Percentiles rank a stretch among this genome's conserved stretches.
These are phyloP conservation scores for Drosophila eugracilis DNA, from an alignment of 1,140 invertebrate genomes.

Conservation along the genomic window DNA sequence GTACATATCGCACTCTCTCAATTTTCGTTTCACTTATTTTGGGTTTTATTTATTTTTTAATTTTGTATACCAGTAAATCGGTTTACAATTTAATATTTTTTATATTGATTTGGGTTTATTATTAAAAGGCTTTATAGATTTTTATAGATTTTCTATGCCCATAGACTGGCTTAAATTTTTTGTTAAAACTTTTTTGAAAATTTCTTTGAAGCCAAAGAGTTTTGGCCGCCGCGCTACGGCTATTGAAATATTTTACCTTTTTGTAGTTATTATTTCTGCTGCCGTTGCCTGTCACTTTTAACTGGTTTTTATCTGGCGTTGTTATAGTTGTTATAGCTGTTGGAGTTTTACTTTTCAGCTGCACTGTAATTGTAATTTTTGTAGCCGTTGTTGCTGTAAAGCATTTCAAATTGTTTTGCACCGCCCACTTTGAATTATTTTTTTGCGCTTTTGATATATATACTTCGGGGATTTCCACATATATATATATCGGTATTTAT, in stretches of 20 bases:
- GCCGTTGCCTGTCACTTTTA: conserved; percentile 73
- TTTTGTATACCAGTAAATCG: conserved; percentile 52
- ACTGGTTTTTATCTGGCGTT: conserved; percentile 66
- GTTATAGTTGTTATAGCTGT: conserved; percentile 28
- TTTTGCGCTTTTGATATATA: conserved; percentile 29
- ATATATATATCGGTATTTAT: conserved; percentile 7
- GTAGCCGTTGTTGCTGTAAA: conserved; percentile 48
- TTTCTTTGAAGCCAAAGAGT: conserved; percentile 20
- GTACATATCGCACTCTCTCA: conserved; percentile 3
- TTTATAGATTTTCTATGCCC: conserved; percentile 19
- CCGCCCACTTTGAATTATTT: conserved; percentile 58
- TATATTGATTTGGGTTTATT: conserved; percentile 32
- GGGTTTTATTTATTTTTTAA: neutral
- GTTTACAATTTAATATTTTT: conserved; percentile 30
- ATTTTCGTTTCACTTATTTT: neutral
- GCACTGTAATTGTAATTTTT: conserved; percentile 80
- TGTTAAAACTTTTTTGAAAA: conserved; percentile 8
- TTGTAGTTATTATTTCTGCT: conserved; percentile 44
- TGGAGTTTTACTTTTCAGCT: conserved; percentile 69
- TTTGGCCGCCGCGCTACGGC: conserved; percentile 21
- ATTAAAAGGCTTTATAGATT: conserved; percentile 26
- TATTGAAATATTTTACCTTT: conserved; percentile 64
- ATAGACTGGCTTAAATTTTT: conserved; percentile 11
- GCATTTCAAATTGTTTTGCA: conserved; percentile 65
- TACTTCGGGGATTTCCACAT: conserved; percentile 27